These are phyloP conservation scores for Danaus melanippus DNA, from an alignment of 1,140 invertebrate genomes.

Conservation along the genomic window DNA sequence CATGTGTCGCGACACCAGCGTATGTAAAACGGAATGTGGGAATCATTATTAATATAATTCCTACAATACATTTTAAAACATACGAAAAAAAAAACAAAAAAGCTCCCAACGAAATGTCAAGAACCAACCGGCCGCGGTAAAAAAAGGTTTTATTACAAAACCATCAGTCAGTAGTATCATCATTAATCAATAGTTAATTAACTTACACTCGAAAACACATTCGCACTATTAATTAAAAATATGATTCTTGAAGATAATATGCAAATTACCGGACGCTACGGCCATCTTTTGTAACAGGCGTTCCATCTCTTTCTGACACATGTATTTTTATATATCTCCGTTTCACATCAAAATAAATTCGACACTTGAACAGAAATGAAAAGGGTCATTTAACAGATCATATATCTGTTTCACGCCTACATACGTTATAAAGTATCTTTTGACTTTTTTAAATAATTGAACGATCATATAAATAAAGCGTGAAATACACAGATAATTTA, in stretches of 20 bases:
- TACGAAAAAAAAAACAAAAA: too few relatives aligned
- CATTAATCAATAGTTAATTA: conserved; percentile 58
- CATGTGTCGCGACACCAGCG: conserved; percentile 17
- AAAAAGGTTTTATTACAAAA: conserved; percentile 26
- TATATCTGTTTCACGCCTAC: conserved; percentile 22
- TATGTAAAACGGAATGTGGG: too few relatives aligned
- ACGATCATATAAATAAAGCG: conserved; percentile 23
- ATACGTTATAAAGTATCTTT: conserved; percentile 13
- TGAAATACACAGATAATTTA: conserved; percentile 22
- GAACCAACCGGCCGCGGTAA: too few relatives aligned
- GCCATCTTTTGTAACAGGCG: conserved; percentile 31
- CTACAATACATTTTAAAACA: too few relatives aligned
- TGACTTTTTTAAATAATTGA: conserved; percentile 22
- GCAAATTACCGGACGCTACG: conserved; percentile 33
- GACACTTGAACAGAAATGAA: conserved; percentile 8
- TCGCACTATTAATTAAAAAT: conserved; percentile 47
- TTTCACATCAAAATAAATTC: conserved; percentile 11
- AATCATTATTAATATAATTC: too few relatives aligned
- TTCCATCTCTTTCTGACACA: conserved; percentile 16
- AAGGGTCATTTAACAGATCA: conserved; percentile 15
- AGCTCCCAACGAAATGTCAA: too few relatives aligned
- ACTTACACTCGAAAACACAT: conserved; percentile 35
- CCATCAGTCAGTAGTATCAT: conserved; percentile 37
- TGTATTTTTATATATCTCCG: conserved; percentile 11
- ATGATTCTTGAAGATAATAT: conserved; percentile 51